These are phyloP conservation scores for Cinclus mexicanus DNA, from an alignment of 2,113 vertebrate genomes.

Conservation along the genomic window DNA sequence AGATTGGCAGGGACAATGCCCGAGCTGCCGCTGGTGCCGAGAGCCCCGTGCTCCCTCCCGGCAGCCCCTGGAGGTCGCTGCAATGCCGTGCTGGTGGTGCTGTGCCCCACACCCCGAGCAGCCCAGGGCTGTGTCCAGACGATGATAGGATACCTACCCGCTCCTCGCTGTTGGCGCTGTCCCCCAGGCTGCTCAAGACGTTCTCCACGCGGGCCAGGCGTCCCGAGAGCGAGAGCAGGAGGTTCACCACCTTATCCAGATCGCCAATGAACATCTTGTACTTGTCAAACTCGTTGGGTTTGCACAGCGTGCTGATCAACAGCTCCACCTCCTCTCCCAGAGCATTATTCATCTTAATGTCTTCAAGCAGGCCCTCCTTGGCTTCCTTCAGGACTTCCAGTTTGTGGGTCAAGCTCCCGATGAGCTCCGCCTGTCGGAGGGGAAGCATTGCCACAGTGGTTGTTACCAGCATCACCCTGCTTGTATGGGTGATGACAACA, in stretches of 20 bases:
- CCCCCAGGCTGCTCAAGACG: slow-evolving; percentile 76
- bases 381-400: slow-evolving; percentile 82
- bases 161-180: slow-evolving; percentile 78
- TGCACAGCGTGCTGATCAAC: slow-evolving; percentile 84
- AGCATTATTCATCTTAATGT: slow-evolving; percentile 81
- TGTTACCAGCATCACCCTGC: not conserved
- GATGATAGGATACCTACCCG: slow-evolving; percentile 75
- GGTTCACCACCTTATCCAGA: slow-evolving; percentile 92
- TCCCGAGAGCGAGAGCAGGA: slow-evolving; percentile 92
- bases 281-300: slow-evolving; percentile 91
- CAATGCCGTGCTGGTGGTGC: not conserved
- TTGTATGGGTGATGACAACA: not conserved
- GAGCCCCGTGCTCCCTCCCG: not conserved
- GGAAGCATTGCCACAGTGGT: not conserved
- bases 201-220: slow-evolving; percentile 90
- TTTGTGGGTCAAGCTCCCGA: slow-evolving; percentile 82
- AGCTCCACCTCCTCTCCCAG: slow-evolving; percentile 82
- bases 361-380: slow-evolving; percentile 81
- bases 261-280: slow-evolving; percentile 96
- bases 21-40: not conserved
- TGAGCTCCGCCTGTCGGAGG: slow-evolving; percentile 83
- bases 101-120: not conserved
- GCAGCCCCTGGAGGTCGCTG: not conserved
- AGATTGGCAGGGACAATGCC: not conserved
- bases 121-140: not conserved